These are phyloP conservation scores for Brenthis hecate DNA, from an alignment of 2,888 invertebrate genomes.

Conservation along the genomic window DNA sequence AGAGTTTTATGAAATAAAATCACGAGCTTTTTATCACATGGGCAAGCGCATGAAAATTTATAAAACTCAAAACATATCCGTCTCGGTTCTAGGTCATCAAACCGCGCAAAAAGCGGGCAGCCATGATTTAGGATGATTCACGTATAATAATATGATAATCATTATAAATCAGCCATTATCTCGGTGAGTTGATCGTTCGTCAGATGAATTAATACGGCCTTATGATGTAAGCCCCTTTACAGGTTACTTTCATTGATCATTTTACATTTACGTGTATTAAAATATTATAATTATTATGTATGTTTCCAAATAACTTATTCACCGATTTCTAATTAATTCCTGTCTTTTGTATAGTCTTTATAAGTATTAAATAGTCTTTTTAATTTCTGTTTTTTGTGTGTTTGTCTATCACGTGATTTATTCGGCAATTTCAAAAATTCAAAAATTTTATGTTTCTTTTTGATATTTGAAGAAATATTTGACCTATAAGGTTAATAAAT, in stretches of 20 bases:
- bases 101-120: conserved; percentile 48
- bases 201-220: conserved; percentile 60
- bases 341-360: too few species aligned
- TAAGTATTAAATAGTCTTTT: too few species aligned
- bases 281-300: not conserved
- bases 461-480: too few species aligned
- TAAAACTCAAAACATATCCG: conserved; percentile 33
- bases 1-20: conserved; percentile 2
- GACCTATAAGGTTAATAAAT: too few species aligned
- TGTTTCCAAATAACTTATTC: not conserved
- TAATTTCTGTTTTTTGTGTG: too few species aligned
- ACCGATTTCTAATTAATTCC: not conserved
- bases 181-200: conserved; percentile 59
- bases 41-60: conserved; percentile 26
- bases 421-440: too few species aligned
- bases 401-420: too few species aligned
- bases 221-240: conserved; percentile 45
- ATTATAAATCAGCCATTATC: conserved; percentile 74
- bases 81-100: conserved; percentile 50
- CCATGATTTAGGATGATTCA: conserved; percentile 66
- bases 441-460: too few species aligned
- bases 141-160: conserved; percentile 71
- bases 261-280: not conserved
- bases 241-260: not conserved
- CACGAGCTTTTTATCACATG: conserved; percentile 1